Base-by-base conservation (phyloP, 1,140 invertebrate genomes). In the Drosophila kikkawai region DNA sequence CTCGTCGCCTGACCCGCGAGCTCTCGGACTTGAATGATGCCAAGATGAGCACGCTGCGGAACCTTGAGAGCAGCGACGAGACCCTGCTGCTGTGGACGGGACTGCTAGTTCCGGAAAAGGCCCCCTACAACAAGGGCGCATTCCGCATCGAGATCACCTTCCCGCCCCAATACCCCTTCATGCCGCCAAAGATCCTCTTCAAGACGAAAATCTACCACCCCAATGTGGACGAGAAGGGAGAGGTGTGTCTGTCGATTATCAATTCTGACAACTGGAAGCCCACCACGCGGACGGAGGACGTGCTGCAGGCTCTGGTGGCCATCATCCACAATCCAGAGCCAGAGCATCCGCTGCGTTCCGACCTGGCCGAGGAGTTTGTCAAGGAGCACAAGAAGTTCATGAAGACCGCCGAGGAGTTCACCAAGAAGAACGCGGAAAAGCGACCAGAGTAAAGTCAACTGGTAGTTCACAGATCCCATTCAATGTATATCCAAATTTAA, bases 151-250 rank as follows among this genome's bases (percentile, higher is more conserved):
- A 99, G 94, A 99, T 99, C 45, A 97, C 97, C 93, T 99, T 99
- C 93, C 99, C 99, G 32, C 97, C 98, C 41, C 99, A 99, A 93
- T 99, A 99, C 94, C 99, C 99, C 13, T 99, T 99, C 93, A 99
- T 99, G 93, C 99, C 99, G 44, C 99, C 99, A 44, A 99, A 98
- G 94, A 98, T 99, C 91, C 97, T 96, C 87, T 99, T 99, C 93
- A 98, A 98, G 94, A 99, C 99, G 32, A 99, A 99, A 95, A 99
- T 99, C 83, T 99, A 99, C 93, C 99, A 99, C 94, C 99, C 99
- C 39, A 99, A 99, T 93, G 97, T 99, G 91, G 99, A 99, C 95
- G 99, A 99, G 93, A 99, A 99, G 91, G 99, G 99, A 6, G 98
- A 99, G 93, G 97, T 99, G 8, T 99, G 98, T 94, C 94, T 99